A percentile compares a stretch with the other conserved stretches of the same genome.
phyloP scores from a whole-genome alignment of 2,888 invertebrate genomes.

The Shargacucullia verbasci region DNA sequence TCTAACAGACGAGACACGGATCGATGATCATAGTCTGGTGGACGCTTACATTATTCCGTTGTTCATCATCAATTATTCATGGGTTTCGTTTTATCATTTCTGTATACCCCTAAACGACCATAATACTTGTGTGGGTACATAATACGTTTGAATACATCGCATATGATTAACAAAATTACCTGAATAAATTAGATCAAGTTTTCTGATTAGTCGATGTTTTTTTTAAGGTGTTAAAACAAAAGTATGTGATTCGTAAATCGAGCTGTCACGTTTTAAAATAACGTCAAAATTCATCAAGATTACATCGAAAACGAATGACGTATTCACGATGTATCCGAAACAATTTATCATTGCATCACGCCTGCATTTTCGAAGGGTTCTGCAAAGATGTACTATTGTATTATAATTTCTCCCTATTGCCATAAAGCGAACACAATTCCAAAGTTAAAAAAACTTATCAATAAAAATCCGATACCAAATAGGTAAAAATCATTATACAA shows the following conservation, averaged over 20 bases:
- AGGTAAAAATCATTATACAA: no score
- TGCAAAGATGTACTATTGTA: no score
- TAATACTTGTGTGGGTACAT: slow-evolving; percentile 14
- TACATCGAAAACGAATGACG: slow-evolving; percentile 10
- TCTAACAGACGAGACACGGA: slow-evolving; percentile 46
- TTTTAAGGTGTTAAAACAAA: slow-evolving; percentile 9
- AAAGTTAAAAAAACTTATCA: no score
- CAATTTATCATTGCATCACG: slow-evolving; percentile 7
- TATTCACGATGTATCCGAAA: slow-evolving; percentile 20
- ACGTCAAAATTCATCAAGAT: slow-evolving; percentile 14
- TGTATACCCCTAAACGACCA: slow-evolving; percentile 44
- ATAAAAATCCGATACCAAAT: no score
- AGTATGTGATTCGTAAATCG: slow-evolving; percentile 12
- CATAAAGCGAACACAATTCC: no score
- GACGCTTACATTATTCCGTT: slow-evolving; percentile 66
- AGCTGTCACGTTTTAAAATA: slow-evolving; percentile 21
- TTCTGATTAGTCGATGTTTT: slow-evolving; percentile 24
- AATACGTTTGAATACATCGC: slow-evolving; percentile 24
- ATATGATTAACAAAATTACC: slow-evolving; percentile 23
- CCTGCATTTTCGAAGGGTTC: no score
- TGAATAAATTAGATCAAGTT: slow-evolving; percentile 24
- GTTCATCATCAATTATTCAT: slow-evolving; percentile 65
- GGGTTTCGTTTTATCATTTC: slow-evolving; percentile 57
- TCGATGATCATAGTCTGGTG: slow-evolving; percentile 61
- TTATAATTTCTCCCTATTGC: no score